Evolutionary conservation across 1,140 invertebrate genomes (phyloP), one percentile per base, ranked within the genome.

Genomic region (Drosophila nannoptera): DNA sequence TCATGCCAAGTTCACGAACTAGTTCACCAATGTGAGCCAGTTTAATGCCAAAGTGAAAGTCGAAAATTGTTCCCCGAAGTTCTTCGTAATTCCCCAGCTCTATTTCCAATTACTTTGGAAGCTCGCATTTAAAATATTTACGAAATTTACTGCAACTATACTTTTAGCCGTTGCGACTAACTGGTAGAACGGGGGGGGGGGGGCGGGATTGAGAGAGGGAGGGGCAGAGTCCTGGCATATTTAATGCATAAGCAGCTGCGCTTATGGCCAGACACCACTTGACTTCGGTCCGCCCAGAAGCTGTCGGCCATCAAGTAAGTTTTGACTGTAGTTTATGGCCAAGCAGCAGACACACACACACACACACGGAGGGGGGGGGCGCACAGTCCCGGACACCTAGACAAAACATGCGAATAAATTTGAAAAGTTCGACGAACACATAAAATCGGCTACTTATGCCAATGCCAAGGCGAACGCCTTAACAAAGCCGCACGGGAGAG

Each of bases 321-420:
- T 65, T 53, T 42, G 70, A 48, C 40, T 61, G 71, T 69, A 56
- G 62, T 69, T 69, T 64, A 77, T 74, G 71, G 53, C 62, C 60
- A 65, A 50, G 55, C n/a, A 48, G 42, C 58, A 36, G 38, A 4
- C 65, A 42, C 33, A 54, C 33, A 22, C 36, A 43, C 56, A 68
- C 56, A 35, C 42, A 42, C 12, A 52, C 29, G 9, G 4, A 43
- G n/a, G n/a, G n/a, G n/a, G n/a, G n/a, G n/a, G n/a, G n/a, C 22
- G 56, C 35, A 55, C 45, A 50, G 38, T 8, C n/a, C n/a, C 33
- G 48, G 35, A 46, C 14, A 38, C n/a, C 14, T 55, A 36, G 38
- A 43, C 42, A 71, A 69, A 77, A 77, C 68, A 75, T 75, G 72
- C 68, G 75, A 72, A 71, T 77, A 75, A 74, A 75, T 75, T 77